A percentile compares a stretch with the other conserved stretches of the same genome.
These are phyloP conservation scores for Chaetodon trifasciatus DNA, from an alignment of 2,797 vertebrate genomes.

Conservation along the genomic window DNA sequence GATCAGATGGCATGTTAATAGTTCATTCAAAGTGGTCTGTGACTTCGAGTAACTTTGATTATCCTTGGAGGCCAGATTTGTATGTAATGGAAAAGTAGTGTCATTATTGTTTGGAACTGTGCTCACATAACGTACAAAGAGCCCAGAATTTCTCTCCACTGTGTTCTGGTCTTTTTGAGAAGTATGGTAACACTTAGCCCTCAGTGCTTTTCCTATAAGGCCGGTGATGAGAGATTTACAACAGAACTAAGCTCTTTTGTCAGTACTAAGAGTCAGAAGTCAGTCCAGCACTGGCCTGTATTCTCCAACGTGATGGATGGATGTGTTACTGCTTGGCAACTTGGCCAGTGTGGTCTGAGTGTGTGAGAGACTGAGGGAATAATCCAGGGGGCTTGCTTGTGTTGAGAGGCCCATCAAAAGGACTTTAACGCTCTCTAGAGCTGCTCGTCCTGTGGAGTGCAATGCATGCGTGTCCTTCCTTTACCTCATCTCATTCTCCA, in stretches of 20 bases:
- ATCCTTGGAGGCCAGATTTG: conserved; percentile 5
- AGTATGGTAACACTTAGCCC: conserved; percentile 54
- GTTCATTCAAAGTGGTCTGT: background rate
- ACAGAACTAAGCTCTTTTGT: conserved; percentile 46
- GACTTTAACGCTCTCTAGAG: background rate
- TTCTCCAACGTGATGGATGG: conserved; percentile 39
- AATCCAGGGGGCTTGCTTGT: background rate
- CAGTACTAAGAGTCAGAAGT: conserved; percentile 48
- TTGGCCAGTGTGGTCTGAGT: conserved; percentile 10
- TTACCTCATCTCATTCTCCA: background rate
- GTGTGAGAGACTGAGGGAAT: conserved; percentile 19
- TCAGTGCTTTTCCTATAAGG: conserved; percentile 33
- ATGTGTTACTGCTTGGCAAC: conserved; percentile 12
- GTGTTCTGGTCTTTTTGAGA: conserved; percentile 21
- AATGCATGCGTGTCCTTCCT: conserved; percentile 6
- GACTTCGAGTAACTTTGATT: conserved; percentile 2
- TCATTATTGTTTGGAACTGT: conserved; percentile 30
- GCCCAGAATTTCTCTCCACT: conserved; percentile 5
- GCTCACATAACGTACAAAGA: conserved; percentile 16
- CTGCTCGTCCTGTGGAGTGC: background rate
- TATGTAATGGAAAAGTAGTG: conserved; percentile 52
- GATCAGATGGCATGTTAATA: background rate
- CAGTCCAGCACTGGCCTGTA: conserved; percentile 35
- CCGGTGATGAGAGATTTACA: conserved; percentile 66
- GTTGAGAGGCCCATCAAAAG: conserved; percentile 22